Evolutionary conservation across 1,140 invertebrate genomes (phyloP), one percentile per base, ranked within the genome.

Genomic region (Leptoteleia sp.): DNA sequence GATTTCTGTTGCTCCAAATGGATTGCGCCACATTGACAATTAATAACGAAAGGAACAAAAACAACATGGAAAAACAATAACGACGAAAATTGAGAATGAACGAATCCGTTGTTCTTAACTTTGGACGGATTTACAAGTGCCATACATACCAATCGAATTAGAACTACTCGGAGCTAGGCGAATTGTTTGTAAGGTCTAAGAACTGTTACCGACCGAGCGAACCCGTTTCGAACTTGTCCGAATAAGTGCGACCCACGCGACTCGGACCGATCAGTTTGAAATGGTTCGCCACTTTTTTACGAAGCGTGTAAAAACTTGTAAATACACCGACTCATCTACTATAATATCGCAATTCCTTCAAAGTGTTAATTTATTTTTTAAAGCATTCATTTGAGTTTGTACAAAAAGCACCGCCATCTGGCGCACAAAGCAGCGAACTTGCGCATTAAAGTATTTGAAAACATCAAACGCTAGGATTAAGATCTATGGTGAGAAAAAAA

Each of bases 351-450:
- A 61, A 47, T 47, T 61, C 31, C 19, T 47, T 47, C 11, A 37
- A 61, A 47, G 15, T 35, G 38, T 57, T 57, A 57, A 61, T 61
- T 61, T 61, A 61, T 61, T 61, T 61, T 37, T 47, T 13, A 61
- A 61, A 47, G 12, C 19, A 29, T 61, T 42, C 52, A 61, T 61
- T 47, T 37, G 42, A 37, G 29, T 61, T 61, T 61, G 42, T 61
- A 61, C 42, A 61, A 61, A 57, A 57, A 42, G 54, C 25, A 43
- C 25, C 37, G 38, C 15, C 48, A 37, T 52, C 33, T 37, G 48
- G 17, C 33, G 31, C 48, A 37, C 48, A 52, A 52, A 52, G 33
- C 8, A 33, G 48, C 48, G n/a, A 17, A 37, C 17, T 31, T 57
- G 25, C 15, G 38, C 37, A 15, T 57, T 31, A 9, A 31, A 43